phyloP scores from a whole-genome alignment of 92 coral and sea anemone genomes.

The Hydrozoanthus gracilis region DNA sequence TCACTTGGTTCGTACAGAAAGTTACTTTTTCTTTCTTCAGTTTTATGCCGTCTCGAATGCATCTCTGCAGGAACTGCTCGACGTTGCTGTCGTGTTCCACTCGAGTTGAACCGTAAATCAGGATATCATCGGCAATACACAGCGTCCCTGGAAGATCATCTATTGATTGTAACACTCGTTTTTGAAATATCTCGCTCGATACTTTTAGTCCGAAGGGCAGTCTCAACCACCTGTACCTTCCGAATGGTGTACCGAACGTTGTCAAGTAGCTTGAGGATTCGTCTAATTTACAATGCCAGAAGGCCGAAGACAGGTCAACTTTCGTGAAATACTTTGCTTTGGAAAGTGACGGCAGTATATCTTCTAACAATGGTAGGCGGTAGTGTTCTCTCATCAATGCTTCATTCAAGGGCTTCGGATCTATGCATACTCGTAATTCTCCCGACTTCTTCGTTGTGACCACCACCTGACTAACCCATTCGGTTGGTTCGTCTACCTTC shows the following conservation, averaged over 20 bases:
- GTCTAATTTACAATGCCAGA: conserved; percentile 56
- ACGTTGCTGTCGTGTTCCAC: conserved; percentile 50
- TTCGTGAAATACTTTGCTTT: conserved; percentile 64
- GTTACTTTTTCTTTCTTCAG: conserved; percentile 50
- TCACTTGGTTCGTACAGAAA: conserved; percentile 46
- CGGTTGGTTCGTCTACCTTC: conserved; percentile 42
- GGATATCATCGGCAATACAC: conserved; percentile 57
- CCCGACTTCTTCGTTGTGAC: conserved; percentile 47
- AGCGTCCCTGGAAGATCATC: conserved; percentile 56
- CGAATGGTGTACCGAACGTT: conserved; percentile 55
- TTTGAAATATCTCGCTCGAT: conserved; percentile 58
- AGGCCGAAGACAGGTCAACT: conserved; percentile 56
- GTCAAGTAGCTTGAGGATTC: conserved; percentile 53
- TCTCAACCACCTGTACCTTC: conserved; percentile 53
- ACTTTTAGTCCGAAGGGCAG: conserved; percentile 65
- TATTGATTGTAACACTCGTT: conserved; percentile 63
- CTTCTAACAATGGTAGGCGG: conserved; percentile 63
- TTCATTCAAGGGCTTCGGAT: conserved; percentile 49
- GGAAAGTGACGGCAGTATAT: conserved; percentile 62
- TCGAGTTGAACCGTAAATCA: conserved; percentile 51
- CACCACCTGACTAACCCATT: conserved; percentile 51
- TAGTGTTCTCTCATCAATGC: conserved; percentile 60
- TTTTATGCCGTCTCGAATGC: conserved; percentile 46
- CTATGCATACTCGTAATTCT: conserved; percentile 48
- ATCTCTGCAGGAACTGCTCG: conserved; percentile 46